phyloP scores from a whole-genome alignment of 1,140 invertebrate genomes.

The Ooceraea biroi region DNA sequence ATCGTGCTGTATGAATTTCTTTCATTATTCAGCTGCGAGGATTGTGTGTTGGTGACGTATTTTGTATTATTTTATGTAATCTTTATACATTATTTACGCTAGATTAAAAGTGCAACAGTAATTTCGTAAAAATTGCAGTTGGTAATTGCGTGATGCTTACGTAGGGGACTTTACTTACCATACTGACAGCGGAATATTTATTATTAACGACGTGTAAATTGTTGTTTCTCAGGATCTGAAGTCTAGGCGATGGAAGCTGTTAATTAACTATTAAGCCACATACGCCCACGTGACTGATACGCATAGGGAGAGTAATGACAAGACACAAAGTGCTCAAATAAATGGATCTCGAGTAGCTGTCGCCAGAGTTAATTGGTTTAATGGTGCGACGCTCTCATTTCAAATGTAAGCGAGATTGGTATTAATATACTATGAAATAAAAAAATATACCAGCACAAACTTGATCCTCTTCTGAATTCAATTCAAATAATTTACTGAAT shows the following conservation, averaged over 20 bases:
- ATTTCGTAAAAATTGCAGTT: not conserved
- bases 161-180: not conserved
- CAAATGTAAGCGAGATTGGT: not conserved
- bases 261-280: slow-evolving; percentile 42
- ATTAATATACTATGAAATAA: no score
- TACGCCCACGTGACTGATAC: no score
- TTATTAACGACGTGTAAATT: slow-evolving; percentile 38
- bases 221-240: not conserved
- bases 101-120: not conserved
- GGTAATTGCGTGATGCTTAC: not conserved
- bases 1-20: not conserved
- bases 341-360: slow-evolving; percentile 43
- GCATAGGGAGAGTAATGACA: slow-evolving; percentile 11
- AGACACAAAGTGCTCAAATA: slow-evolving; percentile 41
- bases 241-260: slow-evolving; percentile 1
- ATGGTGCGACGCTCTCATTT: slow-evolving; percentile 24
- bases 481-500: no score
- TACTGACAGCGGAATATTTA: slow-evolving; percentile 4
- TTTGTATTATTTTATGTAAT: not conserved
- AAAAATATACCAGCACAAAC: no score
- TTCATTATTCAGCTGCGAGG: not conserved
- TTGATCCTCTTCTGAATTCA: not conserved
- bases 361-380: slow-evolving; percentile 47
- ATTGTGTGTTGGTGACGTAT: not conserved
- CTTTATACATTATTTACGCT: not conserved